Percentiles rank a stretch among this genome's conserved stretches.
phyloP scores from a whole-genome alignment of 2,888 invertebrate genomes.

The Branchipolynoe longqiensis region DNA sequence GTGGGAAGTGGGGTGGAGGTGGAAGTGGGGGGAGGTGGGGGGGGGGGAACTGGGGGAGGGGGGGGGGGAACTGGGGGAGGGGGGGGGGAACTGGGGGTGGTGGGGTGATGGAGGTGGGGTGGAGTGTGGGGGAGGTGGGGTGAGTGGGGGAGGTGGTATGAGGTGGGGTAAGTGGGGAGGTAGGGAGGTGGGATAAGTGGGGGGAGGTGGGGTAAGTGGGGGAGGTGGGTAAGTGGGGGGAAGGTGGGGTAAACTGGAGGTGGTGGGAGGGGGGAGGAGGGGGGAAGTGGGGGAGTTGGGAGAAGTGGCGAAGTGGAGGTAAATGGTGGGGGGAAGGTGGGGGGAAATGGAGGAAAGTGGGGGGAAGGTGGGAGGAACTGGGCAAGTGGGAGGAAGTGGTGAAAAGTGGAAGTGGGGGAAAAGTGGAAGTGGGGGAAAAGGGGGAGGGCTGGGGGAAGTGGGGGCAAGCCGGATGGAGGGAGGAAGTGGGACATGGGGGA shows the following conservation, averaged over 20 bases:
- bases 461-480: no score
- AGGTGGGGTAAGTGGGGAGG: not conserved
- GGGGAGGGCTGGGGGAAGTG: no score
- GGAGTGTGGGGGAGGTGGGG: constrained; percentile 33
- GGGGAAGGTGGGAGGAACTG: not conserved
- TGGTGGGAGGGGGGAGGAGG: constrained; percentile 31
- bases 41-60: no score
- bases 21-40: no score
- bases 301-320: not conserved
- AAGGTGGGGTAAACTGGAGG: constrained; percentile 4
- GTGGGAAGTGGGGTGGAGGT: no score
- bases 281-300: not conserved
- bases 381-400: not conserved
- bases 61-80: no score
- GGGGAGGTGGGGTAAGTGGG: not conserved
- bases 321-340: not conserved
- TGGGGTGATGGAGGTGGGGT: no score
- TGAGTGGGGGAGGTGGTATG: constrained; percentile 34
- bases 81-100: no score
- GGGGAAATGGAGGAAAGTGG: not conserved
- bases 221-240: not conserved
- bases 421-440: not conserved
- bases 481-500: no score
- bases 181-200: not conserved
- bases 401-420: not conserved